Base-by-base conservation (phyloP, 1,140 invertebrate species). In the Leptonema lineaticorne region DNA sequence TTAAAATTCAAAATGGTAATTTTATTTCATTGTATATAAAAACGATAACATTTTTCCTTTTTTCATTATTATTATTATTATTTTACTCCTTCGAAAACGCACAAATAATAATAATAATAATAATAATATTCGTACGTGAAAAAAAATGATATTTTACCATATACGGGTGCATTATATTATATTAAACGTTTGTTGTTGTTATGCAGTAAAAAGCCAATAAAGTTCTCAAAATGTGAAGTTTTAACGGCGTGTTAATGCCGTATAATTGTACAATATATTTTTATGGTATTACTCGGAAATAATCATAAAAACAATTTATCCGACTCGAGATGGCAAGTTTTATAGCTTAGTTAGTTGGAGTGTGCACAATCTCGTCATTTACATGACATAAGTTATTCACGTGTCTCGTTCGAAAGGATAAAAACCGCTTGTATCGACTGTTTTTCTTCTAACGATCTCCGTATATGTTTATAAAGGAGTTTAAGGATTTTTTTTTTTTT, bases 271-370 rank as follows among this genome's bases (percentile, higher is more conserved):
- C 66, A 66, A 60, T 68, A 69, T 57, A 65, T 59, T 69, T 69
- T 59, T 68, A 71, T 71, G 68, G 63, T 46, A 69, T 71, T 68
- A 64, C 67, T 59, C 11, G 67, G 59, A 33, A 62, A 68, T 71
- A 68, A 68, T 69, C 70, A 41, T 71, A 66, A 71, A 68, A 71
- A 63, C 57, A 57, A 66, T 71, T 71, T 71, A 66, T 71, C 58
- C 33, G 37, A 18, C 37, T 66, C 33, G 48, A 37, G 63, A 71
- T 63, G 67, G 67, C 63, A 48, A 68, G 46, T 68, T 71, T 68
- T 65, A 68, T 64, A 48, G 69, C 65, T 18, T 62, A 59, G 65
- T 67, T 67, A 59, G 59, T 20, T 20, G 0, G 14, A 58, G 22
- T 28, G 59, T 45, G 29, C 37, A 24, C 41, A 26, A 62, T 26